Percentiles rank a stretch among this genome's conserved stretches.
Evolutionary conservation across 2,113 vertebrate species (phyloP).

Genomic region (Chrysemys picta): DNA sequence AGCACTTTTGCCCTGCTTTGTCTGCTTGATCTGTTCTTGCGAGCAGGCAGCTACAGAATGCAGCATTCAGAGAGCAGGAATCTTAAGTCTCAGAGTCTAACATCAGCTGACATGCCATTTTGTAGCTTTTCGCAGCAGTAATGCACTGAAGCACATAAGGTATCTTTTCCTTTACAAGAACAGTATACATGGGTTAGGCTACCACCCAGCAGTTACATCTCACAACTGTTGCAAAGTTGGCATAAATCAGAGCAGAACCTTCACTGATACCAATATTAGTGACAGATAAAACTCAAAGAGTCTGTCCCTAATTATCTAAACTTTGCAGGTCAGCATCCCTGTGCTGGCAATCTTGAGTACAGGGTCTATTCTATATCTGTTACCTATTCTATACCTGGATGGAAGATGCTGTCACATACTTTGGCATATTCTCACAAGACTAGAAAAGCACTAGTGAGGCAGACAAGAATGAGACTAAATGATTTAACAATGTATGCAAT

Average conservation of each 20-base stretch:
- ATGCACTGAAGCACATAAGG: not conserved
- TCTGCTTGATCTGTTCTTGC: not conserved
- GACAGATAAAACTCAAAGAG: not conserved
- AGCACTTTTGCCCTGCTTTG: not conserved
- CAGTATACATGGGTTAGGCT: not conserved
- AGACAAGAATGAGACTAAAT: not conserved
- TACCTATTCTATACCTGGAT: not conserved
- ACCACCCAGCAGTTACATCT: not conserved
- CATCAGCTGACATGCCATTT: not conserved
- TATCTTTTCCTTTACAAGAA: not conserved
- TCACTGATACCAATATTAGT: not conserved
- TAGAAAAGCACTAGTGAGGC: not conserved
- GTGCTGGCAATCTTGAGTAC: not conserved
- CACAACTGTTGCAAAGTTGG: not conserved
- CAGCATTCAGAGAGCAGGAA: not conserved
- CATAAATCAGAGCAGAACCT: not conserved
- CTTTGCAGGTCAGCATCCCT: not conserved
- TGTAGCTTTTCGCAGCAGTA: not conserved
- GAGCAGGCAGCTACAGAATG: not conserved
- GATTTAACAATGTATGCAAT: not conserved
- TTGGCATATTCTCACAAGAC: slow-evolving; percentile 1
- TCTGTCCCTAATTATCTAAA: not conserved
- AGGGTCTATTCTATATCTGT: not conserved
- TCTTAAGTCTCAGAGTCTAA: not conserved
- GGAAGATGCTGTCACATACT: not conserved